Evolutionary conservation across 1,140 invertebrate species (phyloP), one percentile per base, ranked within the genome.

Genomic region (Drosophila tani): DNA sequence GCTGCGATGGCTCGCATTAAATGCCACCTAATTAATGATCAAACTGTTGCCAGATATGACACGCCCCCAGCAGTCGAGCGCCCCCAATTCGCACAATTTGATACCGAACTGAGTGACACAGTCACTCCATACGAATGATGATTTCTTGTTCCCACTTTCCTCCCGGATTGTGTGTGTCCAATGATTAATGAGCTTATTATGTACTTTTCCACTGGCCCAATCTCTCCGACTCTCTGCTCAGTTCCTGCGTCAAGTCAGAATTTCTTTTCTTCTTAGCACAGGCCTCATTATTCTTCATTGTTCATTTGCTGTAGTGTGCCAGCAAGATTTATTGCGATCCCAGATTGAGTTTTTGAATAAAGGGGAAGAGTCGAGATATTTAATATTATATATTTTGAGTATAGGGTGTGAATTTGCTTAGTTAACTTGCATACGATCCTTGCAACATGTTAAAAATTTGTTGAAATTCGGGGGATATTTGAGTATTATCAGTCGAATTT

Each of bases 121-220:
- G 53, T 81, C 71, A 70, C 69, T 59, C 56, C 57, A 56, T 62
- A 51, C 68, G 35, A 50, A 46, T 68, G 50, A 77, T 73, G 67
- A 73, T 43, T 73, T 53, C 53, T 40, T 68, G 19, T 53, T 60
- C 27, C 32, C 53, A 51, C 53, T 73, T 21, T 24, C 55, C 73
- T 50, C 60, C 47, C 35, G 63, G 64, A 43, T 53, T 38, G 43
- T 79, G 67, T 56, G 19, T 56, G 53, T 69, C 58, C 63, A 50
- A 76, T 90, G 81, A 91, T 91, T 91, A 85, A 90, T 74, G 86
- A 85, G 58, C 71, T 76, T 85, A 76, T 90, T 82, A 90, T 91
- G 49, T 73, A 90, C 78, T 88, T 62, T 74, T 21, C 47, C 81
- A 67, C 58, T 65, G 60, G 75, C 62, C 49, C 55, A 50, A 50